A percentile compares a stretch with the other conserved stretches of the same genome.
Evolutionary conservation across 30 jellyfish, hydroid and myxozoan species (phyloP).

Genomic region (Aurelia aurita complex sp. Pacific): DNA sequence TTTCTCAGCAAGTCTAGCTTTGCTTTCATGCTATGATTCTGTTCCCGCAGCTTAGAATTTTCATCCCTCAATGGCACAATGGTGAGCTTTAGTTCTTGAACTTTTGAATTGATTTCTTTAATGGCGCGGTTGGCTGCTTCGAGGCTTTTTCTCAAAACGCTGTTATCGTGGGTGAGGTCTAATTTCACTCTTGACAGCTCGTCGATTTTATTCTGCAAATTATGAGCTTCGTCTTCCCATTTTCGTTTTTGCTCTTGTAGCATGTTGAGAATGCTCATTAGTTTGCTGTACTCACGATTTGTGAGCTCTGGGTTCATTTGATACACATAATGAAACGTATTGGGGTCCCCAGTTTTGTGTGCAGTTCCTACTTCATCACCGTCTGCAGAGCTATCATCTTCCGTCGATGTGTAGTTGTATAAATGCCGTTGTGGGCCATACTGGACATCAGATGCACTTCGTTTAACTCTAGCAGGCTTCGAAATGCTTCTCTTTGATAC

Average conservation of each 20-base stretch:
- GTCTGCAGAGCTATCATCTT: slow-evolving; percentile 67
- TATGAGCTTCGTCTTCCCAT: slow-evolving; percentile 83
- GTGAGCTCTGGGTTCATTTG: slow-evolving; percentile 76
- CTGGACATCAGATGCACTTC: slow-evolving; percentile 59
- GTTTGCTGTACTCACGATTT: slow-evolving; percentile 77
- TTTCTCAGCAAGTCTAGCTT: slow-evolving; percentile 66
- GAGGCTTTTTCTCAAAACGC: slow-evolving; percentile 83
- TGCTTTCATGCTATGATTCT: slow-evolving; percentile 63
- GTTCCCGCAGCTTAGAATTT: slow-evolving; percentile 72
- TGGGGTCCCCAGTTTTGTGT: not conserved
- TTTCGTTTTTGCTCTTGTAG: slow-evolving; percentile 82
- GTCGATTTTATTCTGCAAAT: slow-evolving; percentile 56
- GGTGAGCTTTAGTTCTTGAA: slow-evolving; percentile 91
- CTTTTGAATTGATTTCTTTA: slow-evolving; percentile 91
- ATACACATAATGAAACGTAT: slow-evolving; percentile 70
- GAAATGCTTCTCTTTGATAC: slow-evolving; percentile 15
- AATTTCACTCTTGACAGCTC: slow-evolving; percentile 53
- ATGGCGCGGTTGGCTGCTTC: slow-evolving; percentile 99
- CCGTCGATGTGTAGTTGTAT: slow-evolving; percentile 51
- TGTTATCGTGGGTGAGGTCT: slow-evolving; percentile 79
- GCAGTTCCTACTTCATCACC: slow-evolving; percentile 38
- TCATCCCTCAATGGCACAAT: slow-evolving; percentile 96
- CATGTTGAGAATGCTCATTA: slow-evolving; percentile 79
- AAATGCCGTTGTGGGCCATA: slow-evolving; percentile 44
- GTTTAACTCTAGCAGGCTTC: not conserved